Evolutionary conservation across 1,140 invertebrate species (phyloP).

Genomic region (Halesus radiatus): DNA sequence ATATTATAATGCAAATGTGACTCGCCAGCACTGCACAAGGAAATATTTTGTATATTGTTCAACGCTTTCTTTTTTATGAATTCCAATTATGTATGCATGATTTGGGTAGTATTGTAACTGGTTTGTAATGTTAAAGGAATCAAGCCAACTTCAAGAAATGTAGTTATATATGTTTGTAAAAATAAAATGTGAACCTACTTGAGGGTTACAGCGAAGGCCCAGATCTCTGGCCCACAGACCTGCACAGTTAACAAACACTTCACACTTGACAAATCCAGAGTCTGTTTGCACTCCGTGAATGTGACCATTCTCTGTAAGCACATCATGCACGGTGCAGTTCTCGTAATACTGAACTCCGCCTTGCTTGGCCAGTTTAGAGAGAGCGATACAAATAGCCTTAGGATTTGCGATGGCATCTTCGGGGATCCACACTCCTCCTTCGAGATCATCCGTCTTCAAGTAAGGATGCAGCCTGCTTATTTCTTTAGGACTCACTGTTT

Average conservation of each 20-base stretch:
- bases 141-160: too few relatives aligned
- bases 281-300: slow-evolving; percentile 75
- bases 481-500: slow-evolving; percentile 65
- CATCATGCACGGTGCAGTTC: slow-evolving; percentile 72
- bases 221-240: slow-evolving; percentile 82
- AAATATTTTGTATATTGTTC: too few relatives aligned
- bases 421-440: slow-evolving; percentile 82
- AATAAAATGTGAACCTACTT: slow-evolving; percentile 63
- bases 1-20: too few relatives aligned
- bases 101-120: too few relatives aligned
- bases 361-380: slow-evolving; percentile 74
- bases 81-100: too few relatives aligned
- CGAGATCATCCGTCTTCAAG: slow-evolving; percentile 76
- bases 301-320: slow-evolving; percentile 73
- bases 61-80: too few relatives aligned
- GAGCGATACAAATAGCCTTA: slow-evolving; percentile 72
- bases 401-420: slow-evolving; percentile 81
- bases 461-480: slow-evolving; percentile 73
- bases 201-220: slow-evolving; percentile 74
- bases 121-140: too few relatives aligned
- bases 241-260: slow-evolving; percentile 82
- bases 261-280: slow-evolving; percentile 75
- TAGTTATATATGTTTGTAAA: too few relatives aligned
- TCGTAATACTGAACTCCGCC: slow-evolving; percentile 75
- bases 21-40: too few relatives aligned